Base-by-base conservation (phyloP, 2,113 vertebrate species). In the Ameiurus melas region DNA sequence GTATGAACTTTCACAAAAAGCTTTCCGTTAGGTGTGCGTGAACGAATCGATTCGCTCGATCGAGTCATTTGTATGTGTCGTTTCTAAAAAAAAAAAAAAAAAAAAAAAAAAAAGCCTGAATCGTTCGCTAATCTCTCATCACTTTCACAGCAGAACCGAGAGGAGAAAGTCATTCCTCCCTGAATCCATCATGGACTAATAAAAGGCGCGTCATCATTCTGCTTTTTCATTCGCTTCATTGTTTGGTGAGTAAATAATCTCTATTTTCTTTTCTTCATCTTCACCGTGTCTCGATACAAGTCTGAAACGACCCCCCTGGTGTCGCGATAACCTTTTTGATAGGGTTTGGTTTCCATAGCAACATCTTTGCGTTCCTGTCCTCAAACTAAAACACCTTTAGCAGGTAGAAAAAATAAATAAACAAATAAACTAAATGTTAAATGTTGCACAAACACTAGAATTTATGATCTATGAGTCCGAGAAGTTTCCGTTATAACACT, bases 161-260 rank as follows among this genome's bases (percentile, higher is more conserved):
- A 77, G 51, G 43, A 51, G 73, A 75, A 75, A 47, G 39, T 75
- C 71, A 25, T 7, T 75, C 71, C 71, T 77, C 33, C 9, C 3
- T 47, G 22, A 27, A 47, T 47, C 25, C 43, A 77, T 25, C 27
- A 84, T 84, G 83, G 83, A 84, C 43, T 84, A 84, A 84, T 12
- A 30, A 53, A 1, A 22, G 27, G 55, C 7, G 9, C 43, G 10
- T 27, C 7, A 14, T 55, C 25, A 5, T 53, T 30, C 62, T 53
- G 83, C 43, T 16, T 19, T 84, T 20, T 47, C 25, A 47, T 64
- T 9, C n/a, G 22, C 51, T 47, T 30, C 80, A 51, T 27, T 16
- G 17, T 66, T 51, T 33, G 64, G 83, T 84, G 47, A 84, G 83
- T 70, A 70, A 1, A 51, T 8, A n/a, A 25, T 64, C 60, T 62